A percentile compares a stretch with the other conserved stretches of the same genome.
Conservation (phyloP, 2,888 invertebrate genomes). For the Anodontia alba region DNA sequence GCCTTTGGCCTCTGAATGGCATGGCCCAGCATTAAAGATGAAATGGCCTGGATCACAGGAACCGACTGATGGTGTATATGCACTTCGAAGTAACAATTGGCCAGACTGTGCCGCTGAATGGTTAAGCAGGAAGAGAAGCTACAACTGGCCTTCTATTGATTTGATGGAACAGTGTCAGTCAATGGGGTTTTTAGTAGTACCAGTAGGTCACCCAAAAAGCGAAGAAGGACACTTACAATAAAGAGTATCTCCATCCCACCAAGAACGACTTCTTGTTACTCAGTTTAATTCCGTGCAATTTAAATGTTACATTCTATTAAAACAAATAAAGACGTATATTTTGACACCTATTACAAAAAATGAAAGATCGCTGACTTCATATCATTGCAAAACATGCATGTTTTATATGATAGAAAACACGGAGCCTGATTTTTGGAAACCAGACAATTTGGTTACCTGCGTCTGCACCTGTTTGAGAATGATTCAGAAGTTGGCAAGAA, state of each 20-base stretch:
- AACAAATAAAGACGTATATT: conserved; percentile 25
- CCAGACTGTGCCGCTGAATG: conserved; percentile 22
- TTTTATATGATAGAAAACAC: conserved; percentile 25
- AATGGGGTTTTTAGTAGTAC: conserved; percentile 29
- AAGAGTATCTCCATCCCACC: conserved; percentile 27
- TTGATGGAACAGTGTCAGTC: conserved; percentile 19
- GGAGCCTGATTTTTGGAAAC: neutral
- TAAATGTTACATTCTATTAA: conserved; percentile 33
- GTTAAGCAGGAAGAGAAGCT: conserved; percentile 6
- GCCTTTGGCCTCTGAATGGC: too few relatives aligned
- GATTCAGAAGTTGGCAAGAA: neutral
- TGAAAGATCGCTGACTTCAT: conserved; percentile 23
- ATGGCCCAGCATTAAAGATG: too few relatives aligned
- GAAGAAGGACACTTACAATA: conserved; percentile 20
- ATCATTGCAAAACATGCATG: conserved; percentile 37
- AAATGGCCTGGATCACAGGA: too few relatives aligned
- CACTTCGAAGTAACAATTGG: conserved; percentile 22
- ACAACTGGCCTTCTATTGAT: conserved; percentile 8
- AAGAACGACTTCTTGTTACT: conserved; percentile 25
- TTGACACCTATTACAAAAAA: neutral
- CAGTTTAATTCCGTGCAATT: conserved; percentile 18
- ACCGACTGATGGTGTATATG: conserved; percentile 19
- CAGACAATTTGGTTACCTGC: conserved; percentile 13
- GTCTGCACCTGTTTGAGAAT: neutral
- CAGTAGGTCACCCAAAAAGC: conserved; percentile 24